These are phyloP conservation scores for Cyphomyrmex costatus DNA, from an alignment of 1,140 invertebrate species.

Conservation along the genomic window DNA sequence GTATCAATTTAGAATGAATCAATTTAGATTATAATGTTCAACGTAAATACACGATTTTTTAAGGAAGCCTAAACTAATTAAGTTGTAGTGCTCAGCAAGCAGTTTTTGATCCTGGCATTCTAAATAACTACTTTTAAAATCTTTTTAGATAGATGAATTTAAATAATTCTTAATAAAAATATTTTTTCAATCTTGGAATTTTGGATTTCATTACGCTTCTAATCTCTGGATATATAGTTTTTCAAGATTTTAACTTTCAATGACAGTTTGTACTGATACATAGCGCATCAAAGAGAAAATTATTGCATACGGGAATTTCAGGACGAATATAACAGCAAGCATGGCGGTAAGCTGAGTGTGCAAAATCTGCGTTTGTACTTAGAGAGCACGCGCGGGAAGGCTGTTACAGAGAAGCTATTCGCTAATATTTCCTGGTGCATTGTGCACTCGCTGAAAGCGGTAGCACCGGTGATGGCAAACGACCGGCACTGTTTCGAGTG, in stretches of 20 bases:
- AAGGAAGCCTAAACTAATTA: not conserved
- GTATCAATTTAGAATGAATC: not conserved
- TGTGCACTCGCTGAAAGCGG: slow-evolving; percentile 93
- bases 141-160: not conserved
- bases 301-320: slow-evolving; percentile 77
- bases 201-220: not conserved
- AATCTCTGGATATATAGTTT: not conserved
- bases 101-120: not conserved
- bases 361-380: slow-evolving; percentile 96
- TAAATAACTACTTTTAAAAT: not conserved
- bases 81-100: not conserved
- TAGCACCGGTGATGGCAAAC: slow-evolving; percentile 92
- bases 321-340: slow-evolving; percentile 97
- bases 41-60: not conserved
- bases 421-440: slow-evolving; percentile 96
- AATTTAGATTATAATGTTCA: not conserved
- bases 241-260: not conserved
- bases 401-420: slow-evolving; percentile 94
- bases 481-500: slow-evolving; percentile 94
- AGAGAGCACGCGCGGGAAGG: slow-evolving; percentile 96
- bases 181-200: not conserved
- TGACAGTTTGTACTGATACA: not conserved
- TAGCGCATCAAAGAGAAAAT: not conserved
- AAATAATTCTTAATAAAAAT: not conserved
- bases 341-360: slow-evolving; percentile 97